Evolutionary conservation across 2,113 vertebrate genomes (phyloP).

Genomic region (Enhydra lutris): DNA sequence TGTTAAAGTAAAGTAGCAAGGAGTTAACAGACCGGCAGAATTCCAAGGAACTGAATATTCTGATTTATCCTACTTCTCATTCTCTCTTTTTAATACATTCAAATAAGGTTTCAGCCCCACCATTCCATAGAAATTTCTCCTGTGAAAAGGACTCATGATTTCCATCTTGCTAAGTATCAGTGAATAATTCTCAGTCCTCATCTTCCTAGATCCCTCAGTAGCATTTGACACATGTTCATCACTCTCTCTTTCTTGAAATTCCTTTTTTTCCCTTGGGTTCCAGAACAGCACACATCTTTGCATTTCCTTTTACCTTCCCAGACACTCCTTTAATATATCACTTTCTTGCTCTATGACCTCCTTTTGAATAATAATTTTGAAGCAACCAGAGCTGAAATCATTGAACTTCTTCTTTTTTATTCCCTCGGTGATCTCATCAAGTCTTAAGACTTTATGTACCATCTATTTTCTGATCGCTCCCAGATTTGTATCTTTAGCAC

Average conservation of each 20-base stretch:
- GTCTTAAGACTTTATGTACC: not conserved
- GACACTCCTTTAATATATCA: not conserved
- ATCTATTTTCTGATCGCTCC: not conserved
- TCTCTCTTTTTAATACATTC: not conserved
- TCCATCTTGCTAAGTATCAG: not conserved
- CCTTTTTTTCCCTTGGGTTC: not conserved
- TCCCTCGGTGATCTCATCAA: not conserved
- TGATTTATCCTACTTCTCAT: not conserved
- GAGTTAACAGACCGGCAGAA: not conserved
- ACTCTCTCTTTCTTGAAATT: not conserved
- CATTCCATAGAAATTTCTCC: not conserved
- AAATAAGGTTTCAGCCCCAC: not conserved
- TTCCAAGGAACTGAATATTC: not conserved
- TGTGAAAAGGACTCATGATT: not conserved
- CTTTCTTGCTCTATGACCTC: not conserved
- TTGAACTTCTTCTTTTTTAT: not conserved
- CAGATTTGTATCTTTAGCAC: not conserved
- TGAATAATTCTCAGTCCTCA: not conserved
- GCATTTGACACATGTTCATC: not conserved
- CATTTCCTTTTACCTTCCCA: not conserved
- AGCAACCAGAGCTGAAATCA: not conserved
- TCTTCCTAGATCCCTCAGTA: not conserved
- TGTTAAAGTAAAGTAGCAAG: not conserved
- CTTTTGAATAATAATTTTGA: not conserved
- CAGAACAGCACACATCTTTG: not conserved